A percentile compares a stretch with the other conserved stretches of the same genome.
These are phyloP conservation scores for Ligdia adustata DNA, from an alignment of 2,888 invertebrate species.

Conservation along the genomic window DNA sequence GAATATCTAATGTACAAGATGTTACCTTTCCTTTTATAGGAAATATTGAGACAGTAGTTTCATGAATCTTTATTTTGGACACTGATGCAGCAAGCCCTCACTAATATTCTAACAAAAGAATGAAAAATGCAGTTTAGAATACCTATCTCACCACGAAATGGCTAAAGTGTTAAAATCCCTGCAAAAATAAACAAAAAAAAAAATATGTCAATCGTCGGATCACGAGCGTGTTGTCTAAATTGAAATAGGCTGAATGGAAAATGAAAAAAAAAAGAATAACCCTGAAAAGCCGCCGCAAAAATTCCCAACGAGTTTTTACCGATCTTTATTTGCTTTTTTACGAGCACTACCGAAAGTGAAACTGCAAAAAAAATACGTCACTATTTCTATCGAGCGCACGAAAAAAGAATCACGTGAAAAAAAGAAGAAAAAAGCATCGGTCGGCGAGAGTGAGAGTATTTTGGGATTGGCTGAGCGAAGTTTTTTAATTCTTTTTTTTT, in stretches of 20 bases:
- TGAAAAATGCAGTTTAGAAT: too few relatives aligned
- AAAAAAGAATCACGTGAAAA: constrained; percentile 42
- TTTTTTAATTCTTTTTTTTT: constrained; percentile 59
- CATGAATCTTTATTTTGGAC: too few relatives aligned
- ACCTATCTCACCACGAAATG: not conserved
- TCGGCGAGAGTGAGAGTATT: constrained; percentile 75
- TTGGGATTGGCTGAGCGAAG: constrained; percentile 64
- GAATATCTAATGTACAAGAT: not conserved
- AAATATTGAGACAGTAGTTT: not conserved
- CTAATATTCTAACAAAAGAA: too few relatives aligned
- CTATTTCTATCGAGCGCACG: constrained; percentile 76
- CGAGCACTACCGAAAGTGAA: constrained; percentile 74
- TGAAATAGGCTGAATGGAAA: constrained; percentile 39
- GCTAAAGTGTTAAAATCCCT: not conserved
- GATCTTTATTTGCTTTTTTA: constrained; percentile 79
- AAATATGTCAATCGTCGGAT: constrained; percentile 28
- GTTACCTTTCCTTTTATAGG: not conserved
- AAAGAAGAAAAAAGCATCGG: constrained; percentile 54
- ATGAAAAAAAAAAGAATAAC: constrained; percentile 60
- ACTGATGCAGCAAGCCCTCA: too few relatives aligned
- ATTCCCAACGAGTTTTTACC: constrained; percentile 69
- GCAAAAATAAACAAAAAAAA: constrained; percentile 16
- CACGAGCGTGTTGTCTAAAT: constrained; percentile 31
- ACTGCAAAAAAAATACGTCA: constrained; percentile 78
- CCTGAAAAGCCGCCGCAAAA: constrained; percentile 66